phyloP scores from a whole-genome alignment of 92 coral and sea anemone species.

The Epizoanthus rinbou region DNA sequence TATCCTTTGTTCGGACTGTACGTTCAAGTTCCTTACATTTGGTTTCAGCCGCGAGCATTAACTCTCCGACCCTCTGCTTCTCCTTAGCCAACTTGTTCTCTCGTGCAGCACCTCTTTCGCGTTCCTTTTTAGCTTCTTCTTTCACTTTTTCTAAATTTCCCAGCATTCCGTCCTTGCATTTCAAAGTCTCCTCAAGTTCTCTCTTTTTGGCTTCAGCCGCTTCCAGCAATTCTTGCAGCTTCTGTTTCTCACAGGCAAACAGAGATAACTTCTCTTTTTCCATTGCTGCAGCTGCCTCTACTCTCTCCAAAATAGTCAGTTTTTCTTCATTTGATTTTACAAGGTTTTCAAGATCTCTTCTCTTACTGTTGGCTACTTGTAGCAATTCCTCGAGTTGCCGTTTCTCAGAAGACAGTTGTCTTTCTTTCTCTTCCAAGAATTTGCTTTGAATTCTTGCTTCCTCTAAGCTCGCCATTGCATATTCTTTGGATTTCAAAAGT shows the following conservation, averaged over 20 bases:
- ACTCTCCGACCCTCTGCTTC: slow-evolving; percentile 17
- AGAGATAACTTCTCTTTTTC: slow-evolving; percentile 13
- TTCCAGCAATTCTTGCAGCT: slow-evolving; percentile 22
- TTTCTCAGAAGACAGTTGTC: slow-evolving; percentile 19
- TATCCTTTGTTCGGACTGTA: slow-evolving; percentile 25
- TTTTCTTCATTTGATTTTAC: slow-evolving; percentile 7
- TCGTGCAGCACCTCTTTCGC: slow-evolving; percentile 10
- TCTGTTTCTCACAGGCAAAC: slow-evolving; percentile 5
- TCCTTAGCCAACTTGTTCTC: slow-evolving; percentile 8
- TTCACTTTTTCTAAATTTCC: slow-evolving; percentile 7
- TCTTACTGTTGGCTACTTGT: background rate
- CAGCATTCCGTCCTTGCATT: slow-evolving; percentile 15
- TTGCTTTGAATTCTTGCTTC: slow-evolving; percentile 24
- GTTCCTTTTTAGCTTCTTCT: slow-evolving; percentile 19
- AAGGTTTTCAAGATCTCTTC: slow-evolving; percentile 7
- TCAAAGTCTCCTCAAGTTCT: slow-evolving; percentile 20
- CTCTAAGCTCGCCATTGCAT: slow-evolving; percentile 9
- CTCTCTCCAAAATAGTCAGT: slow-evolving; percentile 1
- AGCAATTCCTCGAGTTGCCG: slow-evolving; percentile 23
- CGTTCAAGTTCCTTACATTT: slow-evolving; percentile 26
- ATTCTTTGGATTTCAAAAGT: slow-evolving; percentile 27
- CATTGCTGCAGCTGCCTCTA: background rate
- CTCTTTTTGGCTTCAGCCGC: slow-evolving; percentile 32
- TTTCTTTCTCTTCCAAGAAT: slow-evolving; percentile 28
- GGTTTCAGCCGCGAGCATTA: slow-evolving; percentile 28